phyloP scores from a whole-genome alignment of 2,888 invertebrate genomes.

The Nomada ruficornis region DNA sequence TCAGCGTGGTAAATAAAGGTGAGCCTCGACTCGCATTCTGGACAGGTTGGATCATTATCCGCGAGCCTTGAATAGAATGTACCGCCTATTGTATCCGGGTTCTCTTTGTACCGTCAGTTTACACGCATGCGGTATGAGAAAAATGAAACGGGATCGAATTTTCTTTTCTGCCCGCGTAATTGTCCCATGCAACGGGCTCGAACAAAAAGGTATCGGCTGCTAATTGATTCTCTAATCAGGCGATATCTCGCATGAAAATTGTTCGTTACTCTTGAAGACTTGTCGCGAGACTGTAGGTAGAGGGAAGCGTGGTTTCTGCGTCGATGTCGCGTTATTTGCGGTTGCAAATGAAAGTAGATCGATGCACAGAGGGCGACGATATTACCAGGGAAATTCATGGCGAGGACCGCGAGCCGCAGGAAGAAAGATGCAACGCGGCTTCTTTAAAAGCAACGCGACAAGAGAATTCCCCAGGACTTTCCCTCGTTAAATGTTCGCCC shows the following conservation, averaged over 20 bases:
- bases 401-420: background rate
- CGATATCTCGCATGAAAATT: background rate
- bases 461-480: slow-evolving; percentile 48
- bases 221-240: slow-evolving; percentile 31
- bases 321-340: background rate
- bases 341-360: background rate
- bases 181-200: background rate
- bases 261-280: background rate
- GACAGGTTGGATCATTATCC: background rate
- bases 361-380: background rate
- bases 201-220: slow-evolving; percentile 19
- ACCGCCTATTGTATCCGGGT: slow-evolving; percentile 17
- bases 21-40: background rate
- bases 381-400: background rate
- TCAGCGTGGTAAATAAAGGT: background rate
- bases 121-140: background rate
- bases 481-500: slow-evolving; percentile 37
- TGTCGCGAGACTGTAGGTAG: background rate
- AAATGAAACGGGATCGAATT: slow-evolving; percentile 14
- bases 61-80: slow-evolving; percentile 4
- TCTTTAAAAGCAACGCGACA: slow-evolving; percentile 26
- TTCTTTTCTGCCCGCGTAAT: background rate
- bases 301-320: background rate
- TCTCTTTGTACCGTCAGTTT: background rate
- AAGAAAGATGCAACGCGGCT: background rate